phyloP scores from a whole-genome alignment of 1,140 invertebrate species.

The Apolygus lucorum region DNA sequence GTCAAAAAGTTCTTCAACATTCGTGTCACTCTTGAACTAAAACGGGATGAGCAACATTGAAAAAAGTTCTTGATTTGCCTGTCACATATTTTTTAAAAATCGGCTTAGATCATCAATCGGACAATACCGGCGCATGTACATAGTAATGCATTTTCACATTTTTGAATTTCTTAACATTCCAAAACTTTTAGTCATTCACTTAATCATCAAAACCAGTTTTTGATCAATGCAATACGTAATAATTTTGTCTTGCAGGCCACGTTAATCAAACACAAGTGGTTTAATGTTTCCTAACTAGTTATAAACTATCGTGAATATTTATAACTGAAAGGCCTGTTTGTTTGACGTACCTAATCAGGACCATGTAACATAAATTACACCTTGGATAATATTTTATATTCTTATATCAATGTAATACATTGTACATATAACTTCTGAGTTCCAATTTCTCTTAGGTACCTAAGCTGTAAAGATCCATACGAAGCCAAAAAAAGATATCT shows the following conservation, averaged over 20 bases:
- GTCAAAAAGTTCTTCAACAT: no score
- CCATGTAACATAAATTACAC: conserved; percentile 22
- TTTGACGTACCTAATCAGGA: conserved; percentile 20
- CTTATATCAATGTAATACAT: conserved; percentile 16
- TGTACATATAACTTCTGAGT: conserved; percentile 14
- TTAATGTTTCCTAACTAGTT: neutral
- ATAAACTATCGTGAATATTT: conserved; percentile 4
- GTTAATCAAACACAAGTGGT: neutral
- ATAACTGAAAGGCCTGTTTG: conserved; percentile 24
- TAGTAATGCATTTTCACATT: no score
- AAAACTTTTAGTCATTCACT: neutral
- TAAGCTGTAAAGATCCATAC: neutral
- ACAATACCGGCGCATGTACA: no score
- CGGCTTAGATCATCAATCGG: no score
- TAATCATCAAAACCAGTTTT: neutral
- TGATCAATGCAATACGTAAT: neutral
- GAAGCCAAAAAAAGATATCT: neutral
- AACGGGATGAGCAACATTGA: no score
- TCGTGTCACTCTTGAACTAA: no score
- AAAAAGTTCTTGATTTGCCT: no score
- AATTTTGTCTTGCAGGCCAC: neutral
- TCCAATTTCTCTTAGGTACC: neutral
- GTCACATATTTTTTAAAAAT: no score
- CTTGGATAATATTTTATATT: conserved; percentile 22
- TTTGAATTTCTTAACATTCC: neutral